phyloP scores from a whole-genome alignment of 1,140 invertebrate species.

The Bombus polaris region DNA sequence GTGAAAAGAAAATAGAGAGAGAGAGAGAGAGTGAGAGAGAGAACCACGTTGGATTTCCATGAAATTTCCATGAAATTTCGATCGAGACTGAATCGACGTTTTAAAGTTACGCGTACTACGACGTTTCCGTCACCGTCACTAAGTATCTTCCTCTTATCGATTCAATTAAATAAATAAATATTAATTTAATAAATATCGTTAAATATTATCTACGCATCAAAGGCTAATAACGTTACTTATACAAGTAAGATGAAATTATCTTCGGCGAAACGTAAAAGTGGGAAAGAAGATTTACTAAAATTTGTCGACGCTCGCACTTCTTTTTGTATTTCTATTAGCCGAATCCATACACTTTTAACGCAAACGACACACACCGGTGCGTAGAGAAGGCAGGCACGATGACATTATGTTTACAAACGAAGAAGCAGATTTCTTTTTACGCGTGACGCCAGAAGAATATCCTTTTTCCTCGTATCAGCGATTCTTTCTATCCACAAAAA shows the following conservation, averaged over 20 bases:
- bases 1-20: not conserved
- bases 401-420: constrained; percentile 41
- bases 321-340: not conserved
- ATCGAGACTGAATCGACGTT: not conserved
- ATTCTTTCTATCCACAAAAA: not conserved
- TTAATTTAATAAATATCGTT: not conserved
- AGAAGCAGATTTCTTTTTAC: constrained; percentile 22
- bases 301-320: too few relatives aligned
- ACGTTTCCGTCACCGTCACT: too few relatives aligned
- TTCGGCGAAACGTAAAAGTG: not conserved
- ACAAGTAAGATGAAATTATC: too few relatives aligned
- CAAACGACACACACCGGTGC: not conserved
- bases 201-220: too few relatives aligned
- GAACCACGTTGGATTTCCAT: not conserved
- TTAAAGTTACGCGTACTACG: not conserved
- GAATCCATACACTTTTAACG: not conserved
- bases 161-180: too few relatives aligned
- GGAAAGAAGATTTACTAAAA: not conserved
- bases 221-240: too few relatives aligned
- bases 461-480: constrained; percentile 39
- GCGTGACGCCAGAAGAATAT: constrained; percentile 28
- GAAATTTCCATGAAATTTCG: constrained; percentile 30
- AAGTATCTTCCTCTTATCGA: not conserved
- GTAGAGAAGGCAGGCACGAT: not conserved
- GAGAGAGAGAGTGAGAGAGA: too few relatives aligned